A percentile compares a stretch with the other conserved stretches of the same genome.
Evolutionary conservation across 2,797 vertebrate genomes (phyloP).

Genomic region (Halcyon chelicuti): DNA sequence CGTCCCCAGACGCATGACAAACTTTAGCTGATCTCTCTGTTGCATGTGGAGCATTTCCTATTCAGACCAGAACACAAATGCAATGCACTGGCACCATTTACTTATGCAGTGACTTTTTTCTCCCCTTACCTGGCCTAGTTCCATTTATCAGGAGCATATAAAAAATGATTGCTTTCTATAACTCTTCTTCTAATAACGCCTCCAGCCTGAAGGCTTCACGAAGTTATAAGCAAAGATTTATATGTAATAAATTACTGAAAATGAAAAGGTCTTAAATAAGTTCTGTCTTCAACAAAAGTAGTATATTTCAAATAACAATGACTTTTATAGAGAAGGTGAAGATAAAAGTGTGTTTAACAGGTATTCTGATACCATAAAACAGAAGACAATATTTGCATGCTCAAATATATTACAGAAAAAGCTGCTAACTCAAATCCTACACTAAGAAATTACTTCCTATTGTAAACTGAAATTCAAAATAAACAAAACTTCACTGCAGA

Average conservation of each 20-base stretch:
- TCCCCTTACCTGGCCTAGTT: slow-evolving; percentile 64
- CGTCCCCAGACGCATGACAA: background rate
- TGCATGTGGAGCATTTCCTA: background rate
- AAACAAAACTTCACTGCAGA: slow-evolving; percentile 37
- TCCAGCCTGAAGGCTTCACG: slow-evolving; percentile 72
- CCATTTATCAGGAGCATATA: slow-evolving; percentile 72
- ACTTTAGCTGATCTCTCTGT: slow-evolving; percentile 5
- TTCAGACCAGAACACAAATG: slow-evolving; percentile 59
- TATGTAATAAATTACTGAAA: slow-evolving; percentile 76
- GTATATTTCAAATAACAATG: slow-evolving; percentile 70
- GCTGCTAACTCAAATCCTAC: slow-evolving; percentile 35
- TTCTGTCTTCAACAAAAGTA: slow-evolving; percentile 66
- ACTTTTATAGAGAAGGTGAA: slow-evolving; percentile 49
- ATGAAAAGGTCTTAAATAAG: slow-evolving; percentile 64
- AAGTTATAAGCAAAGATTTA: slow-evolving; percentile 78
- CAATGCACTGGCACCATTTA: slow-evolving; percentile 33
- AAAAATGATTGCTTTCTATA: slow-evolving; percentile 62
- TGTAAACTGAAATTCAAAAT: slow-evolving; percentile 41
- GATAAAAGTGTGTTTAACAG: slow-evolving; percentile 65
- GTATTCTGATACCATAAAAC: slow-evolving; percentile 57
- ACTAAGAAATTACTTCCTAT: slow-evolving; percentile 47
- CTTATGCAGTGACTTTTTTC: slow-evolving; percentile 39
- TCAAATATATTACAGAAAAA: slow-evolving; percentile 38
- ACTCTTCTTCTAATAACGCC: slow-evolving; percentile 71
- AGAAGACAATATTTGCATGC: slow-evolving; percentile 56